These are phyloP conservation scores for Callorhinus ursinus DNA, from an alignment of 2,113 vertebrate genomes.

Conservation along the genomic window DNA sequence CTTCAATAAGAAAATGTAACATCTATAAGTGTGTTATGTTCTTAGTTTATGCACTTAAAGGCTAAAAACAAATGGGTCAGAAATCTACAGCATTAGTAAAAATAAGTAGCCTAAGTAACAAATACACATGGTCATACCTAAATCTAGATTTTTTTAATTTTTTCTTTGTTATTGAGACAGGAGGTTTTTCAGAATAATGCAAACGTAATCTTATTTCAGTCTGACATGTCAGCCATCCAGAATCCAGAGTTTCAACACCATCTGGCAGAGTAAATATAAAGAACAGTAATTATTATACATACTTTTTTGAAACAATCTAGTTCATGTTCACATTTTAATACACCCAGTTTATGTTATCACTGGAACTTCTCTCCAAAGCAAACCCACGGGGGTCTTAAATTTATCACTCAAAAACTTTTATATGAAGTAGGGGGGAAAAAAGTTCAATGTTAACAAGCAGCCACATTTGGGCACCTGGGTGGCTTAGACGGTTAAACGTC, in stretches of 20 bases:
- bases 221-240: constrained; percentile 97
- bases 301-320: constrained; percentile 10
- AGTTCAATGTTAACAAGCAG: not conserved
- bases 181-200: constrained; percentile 93
- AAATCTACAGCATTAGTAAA: constrained; percentile 54
- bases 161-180: constrained; percentile 97
- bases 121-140: constrained; percentile 88
- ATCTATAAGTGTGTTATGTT: not conserved
- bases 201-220: constrained; percentile 97
- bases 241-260: constrained; percentile 91
- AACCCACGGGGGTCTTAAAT: constrained; percentile 7
- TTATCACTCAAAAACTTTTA: not conserved
- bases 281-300: constrained; percentile 59
- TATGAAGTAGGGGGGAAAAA: not conserved
- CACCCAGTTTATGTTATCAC: not conserved
- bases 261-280: constrained; percentile 85
- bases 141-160: constrained; percentile 98
- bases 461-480: not conserved
- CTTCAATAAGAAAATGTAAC: not conserved
- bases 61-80: not conserved
- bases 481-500: too few relatives aligned
- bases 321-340: constrained; percentile 57
- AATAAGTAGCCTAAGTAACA: constrained; percentile 22
- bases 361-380: constrained; percentile 15
- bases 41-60: constrained; percentile 33